phyloP scores from a whole-genome alignment of 2,888 invertebrate genomes.

The Megaustenia siamemsis region DNA sequence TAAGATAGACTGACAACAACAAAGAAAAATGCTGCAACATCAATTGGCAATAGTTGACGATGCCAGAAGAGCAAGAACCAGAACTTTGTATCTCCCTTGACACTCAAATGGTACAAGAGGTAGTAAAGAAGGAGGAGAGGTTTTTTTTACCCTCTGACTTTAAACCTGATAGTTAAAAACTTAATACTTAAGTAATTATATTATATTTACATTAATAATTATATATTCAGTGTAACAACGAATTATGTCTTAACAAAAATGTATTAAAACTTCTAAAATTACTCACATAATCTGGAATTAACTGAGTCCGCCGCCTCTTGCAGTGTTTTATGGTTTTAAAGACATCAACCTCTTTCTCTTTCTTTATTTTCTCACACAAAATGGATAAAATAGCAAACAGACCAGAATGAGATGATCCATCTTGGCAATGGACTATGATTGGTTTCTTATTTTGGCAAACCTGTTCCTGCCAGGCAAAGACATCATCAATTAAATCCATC shows the following conservation, averaged over 20 bases:
- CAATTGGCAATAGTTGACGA: no score
- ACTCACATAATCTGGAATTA: conserved; percentile 65
- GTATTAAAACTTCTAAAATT: background rate
- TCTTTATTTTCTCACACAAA: conserved; percentile 72
- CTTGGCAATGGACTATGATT: conserved; percentile 64
- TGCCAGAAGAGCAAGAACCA: no score
- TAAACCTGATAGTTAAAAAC: no score
- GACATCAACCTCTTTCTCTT: conserved; percentile 76
- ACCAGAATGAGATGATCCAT: conserved; percentile 78
- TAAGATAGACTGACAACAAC: no score
- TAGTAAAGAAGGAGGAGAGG: no score
- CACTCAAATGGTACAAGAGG: no score
- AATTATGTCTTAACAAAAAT: background rate
- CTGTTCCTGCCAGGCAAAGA: conserved; percentile 71
- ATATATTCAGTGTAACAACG: no score
- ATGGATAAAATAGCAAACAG: conserved; percentile 72
- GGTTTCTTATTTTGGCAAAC: conserved; percentile 65
- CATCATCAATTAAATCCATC: conserved; percentile 73
- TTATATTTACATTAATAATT: no score
- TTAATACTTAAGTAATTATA: no score
- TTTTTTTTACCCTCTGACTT: no score
- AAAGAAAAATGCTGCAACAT: no score
- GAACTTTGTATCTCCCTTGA: no score
- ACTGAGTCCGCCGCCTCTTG: conserved; percentile 74
- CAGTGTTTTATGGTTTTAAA: conserved; percentile 78